Evolutionary conservation across 2,113 vertebrate genomes (phyloP), one percentile per base, ranked within the genome.

Genomic region (Charina bottae): DNA sequence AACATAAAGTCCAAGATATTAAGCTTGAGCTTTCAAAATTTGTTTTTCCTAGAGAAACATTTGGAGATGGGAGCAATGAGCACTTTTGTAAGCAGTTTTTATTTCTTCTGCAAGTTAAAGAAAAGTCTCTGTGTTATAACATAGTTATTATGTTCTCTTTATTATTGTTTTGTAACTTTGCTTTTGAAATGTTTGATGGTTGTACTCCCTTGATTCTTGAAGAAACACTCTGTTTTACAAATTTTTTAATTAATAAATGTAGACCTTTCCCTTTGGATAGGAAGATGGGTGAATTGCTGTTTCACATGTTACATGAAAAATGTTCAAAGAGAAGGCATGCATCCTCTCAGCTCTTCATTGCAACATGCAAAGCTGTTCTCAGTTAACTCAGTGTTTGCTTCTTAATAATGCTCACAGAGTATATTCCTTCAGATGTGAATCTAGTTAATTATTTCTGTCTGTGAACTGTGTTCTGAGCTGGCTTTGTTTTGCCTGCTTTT

Each of bases 401-500:
- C 56, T 59, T 88, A 15, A 88, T 78, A 83, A 83, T 33, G 37
- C 42, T 60, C 1, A 49, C 10, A 23, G 37, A 83, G 37, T 54
- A 83, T 4, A 33, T 56, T 83, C 86, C 91, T 88, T 92, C 55
- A 53, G 42, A 72, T 59, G 37, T 37, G 68, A 60, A 87, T 72
- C 64, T 83, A 24, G 55, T 33, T 92, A 83, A 88, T 92, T 83
- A 88, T 83, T 92, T 83, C 86, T 83, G 42, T 33, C 68, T 88
- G 68, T 83, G 86, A 89, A 92, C 21, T 92, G 42, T 83, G 28
- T 59, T 83, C 12, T 24, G 42, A 53, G 55, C 56, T 83, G 87
- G 72, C 28, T 78, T 60, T 6, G 21, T 28, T 60, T 46, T 88
- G 49, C 83, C 42, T 83, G 86, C 54, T 83, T 92, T 60, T 26